A percentile compares a stretch with the other conserved stretches of the same genome.
phyloP scores from a whole-genome alignment of 2,113 vertebrate species.

The Limanda limanda region DNA sequence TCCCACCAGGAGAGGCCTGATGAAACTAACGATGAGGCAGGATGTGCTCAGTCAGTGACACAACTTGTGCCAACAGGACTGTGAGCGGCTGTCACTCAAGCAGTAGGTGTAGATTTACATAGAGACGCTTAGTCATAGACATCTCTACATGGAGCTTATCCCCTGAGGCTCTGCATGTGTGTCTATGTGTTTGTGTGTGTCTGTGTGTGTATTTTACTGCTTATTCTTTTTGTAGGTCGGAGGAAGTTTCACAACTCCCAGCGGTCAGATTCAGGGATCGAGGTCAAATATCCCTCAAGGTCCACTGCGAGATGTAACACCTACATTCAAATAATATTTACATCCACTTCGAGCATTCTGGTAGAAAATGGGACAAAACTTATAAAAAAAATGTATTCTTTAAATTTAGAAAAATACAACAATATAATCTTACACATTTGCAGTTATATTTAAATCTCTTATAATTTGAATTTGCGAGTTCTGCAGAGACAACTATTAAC shows the following conservation, averaged over 20 bases:
- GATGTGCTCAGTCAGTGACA: slow-evolving; percentile 34
- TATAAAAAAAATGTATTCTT: neutral
- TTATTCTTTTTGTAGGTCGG: slow-evolving; percentile 27
- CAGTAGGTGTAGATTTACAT: slow-evolving; percentile 62
- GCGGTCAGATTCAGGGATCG: slow-evolving; percentile 32
- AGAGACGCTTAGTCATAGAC: slow-evolving; percentile 56
- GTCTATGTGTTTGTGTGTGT: neutral
- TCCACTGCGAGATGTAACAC: neutral
- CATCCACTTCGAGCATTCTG: neutral
- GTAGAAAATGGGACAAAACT: neutral
- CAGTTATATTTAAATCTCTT: neutral
- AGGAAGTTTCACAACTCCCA: slow-evolving; percentile 24
- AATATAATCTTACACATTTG: neutral
- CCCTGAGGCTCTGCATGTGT: slow-evolving; percentile 13
- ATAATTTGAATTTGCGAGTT: slow-evolving; percentile 5
- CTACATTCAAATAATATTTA: slow-evolving; percentile 3
- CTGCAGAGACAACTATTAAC: neutral
- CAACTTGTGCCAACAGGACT: slow-evolving; percentile 48
- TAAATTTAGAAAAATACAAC: neutral
- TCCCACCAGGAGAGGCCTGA: slow-evolving; percentile 7
- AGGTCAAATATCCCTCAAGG: slow-evolving; percentile 43
- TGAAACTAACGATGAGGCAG: slow-evolving; percentile 30
- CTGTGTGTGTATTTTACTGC: slow-evolving; percentile 1
- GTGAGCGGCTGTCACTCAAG: slow-evolving; percentile 50
- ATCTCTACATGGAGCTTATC: slow-evolving; percentile 37